These are phyloP conservation scores for Pangasianodon hypophthalmus DNA, from an alignment of 2,113 vertebrate genomes.

Conservation along the genomic window DNA sequence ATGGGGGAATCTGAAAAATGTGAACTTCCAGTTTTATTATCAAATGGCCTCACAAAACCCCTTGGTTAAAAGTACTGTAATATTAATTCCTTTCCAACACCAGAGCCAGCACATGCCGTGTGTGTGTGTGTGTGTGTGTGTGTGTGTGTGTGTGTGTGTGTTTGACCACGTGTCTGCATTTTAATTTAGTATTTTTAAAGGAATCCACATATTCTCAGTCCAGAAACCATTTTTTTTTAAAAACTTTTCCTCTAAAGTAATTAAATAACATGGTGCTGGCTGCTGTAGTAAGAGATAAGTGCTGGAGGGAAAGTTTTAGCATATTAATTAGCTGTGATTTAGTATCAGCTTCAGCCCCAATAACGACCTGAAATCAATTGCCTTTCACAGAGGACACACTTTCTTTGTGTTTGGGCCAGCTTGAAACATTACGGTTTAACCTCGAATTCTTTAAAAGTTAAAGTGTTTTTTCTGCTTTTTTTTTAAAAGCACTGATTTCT, in stretches of 20 bases:
- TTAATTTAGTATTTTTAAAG: neutral
- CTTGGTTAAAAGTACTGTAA: neutral
- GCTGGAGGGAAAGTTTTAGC: constrained; percentile 49
- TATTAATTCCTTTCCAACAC: neutral
- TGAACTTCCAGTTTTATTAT: neutral
- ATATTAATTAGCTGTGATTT: constrained; percentile 59
- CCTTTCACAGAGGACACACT: constrained; percentile 41
- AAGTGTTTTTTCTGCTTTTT: neutral
- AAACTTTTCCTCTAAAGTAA: constrained; percentile 19
- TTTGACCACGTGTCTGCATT: neutral
- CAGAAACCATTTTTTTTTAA: neutral
- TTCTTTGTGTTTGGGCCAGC: constrained; percentile 10
- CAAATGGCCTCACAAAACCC: neutral
- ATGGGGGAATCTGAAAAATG: neutral
- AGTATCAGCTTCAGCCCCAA: constrained; percentile 43
- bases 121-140: constrained; percentile 9
- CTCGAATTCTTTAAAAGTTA: neutral
- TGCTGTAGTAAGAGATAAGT: constrained; percentile 51
- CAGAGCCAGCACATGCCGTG: neutral
- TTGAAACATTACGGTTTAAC: constrained; percentile 8
- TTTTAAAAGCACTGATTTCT: neutral
- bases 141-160: neutral
- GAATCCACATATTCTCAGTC: neutral
- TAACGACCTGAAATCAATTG: constrained; percentile 50
- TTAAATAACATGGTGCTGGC: constrained; percentile 44